Conservation (phyloP, 2,797 vertebrate species). For the Ptychadena robeensis region DNA sequence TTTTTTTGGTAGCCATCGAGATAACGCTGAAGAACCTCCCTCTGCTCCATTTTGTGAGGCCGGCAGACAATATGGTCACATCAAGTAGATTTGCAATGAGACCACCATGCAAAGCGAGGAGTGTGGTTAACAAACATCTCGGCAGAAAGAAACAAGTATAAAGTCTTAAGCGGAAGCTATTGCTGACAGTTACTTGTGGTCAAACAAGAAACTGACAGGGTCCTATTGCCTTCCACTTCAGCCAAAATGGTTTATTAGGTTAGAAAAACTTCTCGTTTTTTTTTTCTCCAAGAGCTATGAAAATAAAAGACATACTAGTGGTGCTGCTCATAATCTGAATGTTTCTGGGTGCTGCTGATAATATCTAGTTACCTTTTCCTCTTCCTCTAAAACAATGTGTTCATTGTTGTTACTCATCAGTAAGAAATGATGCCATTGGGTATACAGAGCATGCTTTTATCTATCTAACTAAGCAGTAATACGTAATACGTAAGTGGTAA, state of each 20-base stretch:
- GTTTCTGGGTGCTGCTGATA: constrained; percentile 30
- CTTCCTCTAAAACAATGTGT: constrained; percentile 43
- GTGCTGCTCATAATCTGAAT: background rate
- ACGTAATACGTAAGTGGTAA: too few relatives aligned
- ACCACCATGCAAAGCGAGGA: constrained; percentile 60
- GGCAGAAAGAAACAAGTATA: constrained; percentile 57
- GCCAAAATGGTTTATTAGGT: background rate
- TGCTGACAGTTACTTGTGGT: constrained; percentile 82
- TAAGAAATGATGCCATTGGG: background rate
- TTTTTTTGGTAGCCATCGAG: constrained; percentile 77
- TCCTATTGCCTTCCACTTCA: constrained; percentile 74
- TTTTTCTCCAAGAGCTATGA: background rate
- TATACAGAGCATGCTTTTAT: background rate
- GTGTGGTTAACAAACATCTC: constrained; percentile 82
- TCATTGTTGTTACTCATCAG: constrained; percentile 46
- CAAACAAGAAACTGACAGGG: constrained; percentile 76
- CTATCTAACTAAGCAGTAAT: too few relatives aligned
- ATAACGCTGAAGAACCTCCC: constrained; percentile 79
- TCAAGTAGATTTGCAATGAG: constrained; percentile 69
- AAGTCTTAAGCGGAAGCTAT: constrained; percentile 83
- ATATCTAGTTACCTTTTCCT: constrained; percentile 56
- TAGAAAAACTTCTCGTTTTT: background rate
- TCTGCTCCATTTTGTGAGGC: constrained; percentile 79
- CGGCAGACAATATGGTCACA: constrained; percentile 67
- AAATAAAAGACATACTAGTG: constrained; percentile 4